phyloP scores from a whole-genome alignment of 2,113 vertebrate genomes.

The Elanoides forficatus region DNA sequence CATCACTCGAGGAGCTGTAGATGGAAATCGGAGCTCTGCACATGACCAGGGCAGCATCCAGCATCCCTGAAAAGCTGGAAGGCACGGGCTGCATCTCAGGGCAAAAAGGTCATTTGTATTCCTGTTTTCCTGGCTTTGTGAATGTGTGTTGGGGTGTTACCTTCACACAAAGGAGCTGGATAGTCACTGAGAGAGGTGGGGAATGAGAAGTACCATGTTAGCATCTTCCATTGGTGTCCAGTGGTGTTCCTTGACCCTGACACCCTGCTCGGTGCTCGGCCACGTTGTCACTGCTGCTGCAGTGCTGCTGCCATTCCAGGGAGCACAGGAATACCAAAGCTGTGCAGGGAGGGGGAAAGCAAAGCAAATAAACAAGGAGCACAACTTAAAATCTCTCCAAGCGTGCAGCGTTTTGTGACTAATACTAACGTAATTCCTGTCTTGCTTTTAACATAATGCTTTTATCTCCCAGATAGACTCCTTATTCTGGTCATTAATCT shows the following conservation, averaged over 20 bases:
- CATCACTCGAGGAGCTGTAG: background rate
- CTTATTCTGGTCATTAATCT: slow-evolving; percentile 40
- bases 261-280: accelerated
- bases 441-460: slow-evolving; percentile 45
- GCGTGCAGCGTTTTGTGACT: slow-evolving; percentile 45
- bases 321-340: background rate
- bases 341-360: background rate
- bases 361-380: slow-evolving; percentile 28
- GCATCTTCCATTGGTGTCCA: background rate
- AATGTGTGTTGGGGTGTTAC: background rate
- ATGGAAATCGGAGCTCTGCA: background rate
- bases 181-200: background rate
- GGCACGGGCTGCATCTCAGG: background rate
- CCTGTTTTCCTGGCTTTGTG: background rate
- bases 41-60: background rate
- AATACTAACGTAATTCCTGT: slow-evolving; percentile 38
- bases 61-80: background rate
- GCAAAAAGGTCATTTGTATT: accelerated
- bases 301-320: background rate
- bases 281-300: background rate
- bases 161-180: background rate
- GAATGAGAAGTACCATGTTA: background rate
- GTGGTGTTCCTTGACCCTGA: background rate
- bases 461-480: slow-evolving; percentile 22
- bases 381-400: slow-evolving; percentile 17